phyloP scores from a whole-genome alignment of 1,140 invertebrate species.

The Leptinotarsa defecta region DNA sequence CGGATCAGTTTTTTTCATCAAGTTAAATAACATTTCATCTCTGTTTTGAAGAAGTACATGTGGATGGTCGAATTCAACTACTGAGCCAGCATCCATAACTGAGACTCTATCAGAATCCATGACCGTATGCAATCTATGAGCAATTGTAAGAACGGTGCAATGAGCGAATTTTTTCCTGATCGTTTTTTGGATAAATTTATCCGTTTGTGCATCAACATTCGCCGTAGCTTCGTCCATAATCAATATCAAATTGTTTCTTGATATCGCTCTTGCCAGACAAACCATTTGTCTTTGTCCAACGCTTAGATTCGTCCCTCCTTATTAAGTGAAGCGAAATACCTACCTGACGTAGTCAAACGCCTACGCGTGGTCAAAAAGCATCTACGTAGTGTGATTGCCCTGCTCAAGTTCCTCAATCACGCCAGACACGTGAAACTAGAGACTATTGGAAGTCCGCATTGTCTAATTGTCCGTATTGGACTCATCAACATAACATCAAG shows the following conservation, averaged over 20 bases:
- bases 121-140: conserved; percentile 67
- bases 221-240: conserved; percentile 81
- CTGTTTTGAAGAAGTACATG: conserved; percentile 48
- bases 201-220: conserved; percentile 71
- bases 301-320: conserved; percentile 62
- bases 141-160: conserved; percentile 79
- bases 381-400: too few relatives aligned
- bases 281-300: conserved; percentile 74
- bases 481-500: too few relatives aligned
- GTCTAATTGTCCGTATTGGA: too few relatives aligned
- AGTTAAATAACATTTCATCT: conserved; percentile 69
- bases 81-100: conserved; percentile 52
- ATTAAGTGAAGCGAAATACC: too few relatives aligned
- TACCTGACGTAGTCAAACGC: too few relatives aligned
- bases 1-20: conserved; percentile 65
- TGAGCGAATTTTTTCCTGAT: conserved; percentile 64
- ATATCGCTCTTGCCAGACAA: conserved; percentile 70
- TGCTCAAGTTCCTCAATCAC: too few relatives aligned
- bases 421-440: too few relatives aligned
- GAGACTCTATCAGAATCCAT: conserved; percentile 56
- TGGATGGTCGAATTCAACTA: conserved; percentile 54
- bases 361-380: too few relatives aligned
- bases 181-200: conserved; percentile 66
- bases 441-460: too few relatives aligned
- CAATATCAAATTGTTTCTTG: conserved; percentile 69